A percentile compares a stretch with the other conserved stretches of the same genome.
Evolutionary conservation across 1,140 invertebrate species (phyloP).

Genomic region (Orchestia grillus): DNA sequence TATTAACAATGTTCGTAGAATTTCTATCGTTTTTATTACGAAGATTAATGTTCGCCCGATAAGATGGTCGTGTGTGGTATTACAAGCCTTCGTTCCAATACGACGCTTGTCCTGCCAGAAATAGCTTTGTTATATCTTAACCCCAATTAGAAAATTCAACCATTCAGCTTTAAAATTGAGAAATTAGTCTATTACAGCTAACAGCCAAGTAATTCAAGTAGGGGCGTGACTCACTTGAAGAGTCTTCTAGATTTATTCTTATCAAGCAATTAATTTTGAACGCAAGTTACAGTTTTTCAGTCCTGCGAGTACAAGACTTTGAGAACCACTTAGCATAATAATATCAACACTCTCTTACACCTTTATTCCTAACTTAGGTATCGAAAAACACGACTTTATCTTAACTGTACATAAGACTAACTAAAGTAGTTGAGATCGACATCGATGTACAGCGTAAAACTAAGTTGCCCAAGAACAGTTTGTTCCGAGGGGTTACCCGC

Average conservation of each 20-base stretch:
- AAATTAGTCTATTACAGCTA: not conserved
- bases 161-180: not conserved
- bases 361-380: not conserved
- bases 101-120: not conserved
- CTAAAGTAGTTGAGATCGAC: not conserved
- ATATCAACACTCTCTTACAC: not conserved
- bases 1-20: not conserved
- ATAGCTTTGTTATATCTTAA: not conserved
- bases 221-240: not conserved
- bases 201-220: not conserved
- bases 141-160: not conserved
- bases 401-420: not conserved
- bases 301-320: not conserved
- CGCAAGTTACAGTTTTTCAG: not conserved
- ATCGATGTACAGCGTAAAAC: not conserved
- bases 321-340: not conserved
- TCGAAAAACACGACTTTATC: not conserved
- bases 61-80: not conserved
- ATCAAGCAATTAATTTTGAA: not conserved
- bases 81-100: not conserved
- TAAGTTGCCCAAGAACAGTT: not conserved
- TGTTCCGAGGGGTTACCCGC: not conserved
- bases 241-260: not conserved
- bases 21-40: not conserved
- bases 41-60: not conserved